Evolutionary conservation across 2,888 invertebrate genomes (phyloP).

Genomic region (Folsomia candida): DNA sequence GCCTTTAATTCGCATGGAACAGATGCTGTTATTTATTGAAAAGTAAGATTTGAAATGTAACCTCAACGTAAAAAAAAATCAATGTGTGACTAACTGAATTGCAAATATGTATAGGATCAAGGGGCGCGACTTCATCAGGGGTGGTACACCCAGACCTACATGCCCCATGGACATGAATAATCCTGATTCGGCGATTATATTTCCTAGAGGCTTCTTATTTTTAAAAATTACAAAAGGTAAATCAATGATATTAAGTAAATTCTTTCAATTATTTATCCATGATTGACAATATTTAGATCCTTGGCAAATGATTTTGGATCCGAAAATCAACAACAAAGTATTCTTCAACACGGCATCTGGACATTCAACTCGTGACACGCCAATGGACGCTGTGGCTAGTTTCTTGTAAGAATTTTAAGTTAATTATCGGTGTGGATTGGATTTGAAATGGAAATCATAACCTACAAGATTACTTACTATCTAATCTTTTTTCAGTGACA

Average conservation of each 20-base stretch:
- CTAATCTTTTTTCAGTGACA: background rate
- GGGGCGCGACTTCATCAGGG: no score
- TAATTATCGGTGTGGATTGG: no score
- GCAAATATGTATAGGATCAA: no score
- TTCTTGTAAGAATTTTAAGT: slow-evolving; percentile 48
- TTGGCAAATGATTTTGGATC: slow-evolving; percentile 57
- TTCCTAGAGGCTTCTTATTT: background rate
- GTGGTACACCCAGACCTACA: no score
- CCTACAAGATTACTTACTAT: background rate
- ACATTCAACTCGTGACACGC: slow-evolving; percentile 53
- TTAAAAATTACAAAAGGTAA: background rate
- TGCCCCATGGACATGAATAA: no score
- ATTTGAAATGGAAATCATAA: background rate
- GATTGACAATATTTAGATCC: no score
- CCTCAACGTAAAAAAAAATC: no score
- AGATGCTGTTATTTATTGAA: no score
- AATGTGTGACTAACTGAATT: no score
- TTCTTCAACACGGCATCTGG: slow-evolving; percentile 53
- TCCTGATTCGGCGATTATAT: background rate
- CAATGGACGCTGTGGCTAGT: slow-evolving; percentile 53
- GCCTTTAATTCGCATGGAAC: background rate
- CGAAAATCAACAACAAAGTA: slow-evolving; percentile 55
- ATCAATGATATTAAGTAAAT: background rate
- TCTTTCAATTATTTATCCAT: background rate
- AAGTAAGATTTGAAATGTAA: no score